Conservation (phyloP, 2,113 vertebrate species). For the Dissostichus mawsoni region DNA sequence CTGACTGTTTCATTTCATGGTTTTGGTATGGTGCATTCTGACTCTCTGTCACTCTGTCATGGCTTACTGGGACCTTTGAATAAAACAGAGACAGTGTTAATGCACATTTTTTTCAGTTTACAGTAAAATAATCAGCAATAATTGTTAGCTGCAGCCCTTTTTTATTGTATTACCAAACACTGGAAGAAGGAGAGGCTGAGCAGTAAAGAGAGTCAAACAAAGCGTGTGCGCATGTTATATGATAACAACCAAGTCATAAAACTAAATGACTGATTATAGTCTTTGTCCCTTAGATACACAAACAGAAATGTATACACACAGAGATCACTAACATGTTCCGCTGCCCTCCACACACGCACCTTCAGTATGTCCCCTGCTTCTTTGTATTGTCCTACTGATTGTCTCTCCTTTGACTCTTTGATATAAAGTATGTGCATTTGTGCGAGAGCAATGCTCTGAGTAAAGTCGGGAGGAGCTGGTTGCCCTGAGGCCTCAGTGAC, state of each 20-base stretch:
- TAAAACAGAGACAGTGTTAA: no score
- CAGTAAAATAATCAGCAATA: no score
- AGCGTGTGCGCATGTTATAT: constrained; percentile 26
- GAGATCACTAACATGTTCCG: no score
- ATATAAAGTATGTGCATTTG: background rate
- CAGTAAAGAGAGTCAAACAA: constrained; percentile 21
- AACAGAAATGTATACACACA: no score
- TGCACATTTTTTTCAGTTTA: no score
- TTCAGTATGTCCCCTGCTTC: background rate
- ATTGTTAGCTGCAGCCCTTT: no score
- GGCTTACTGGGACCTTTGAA: no score
- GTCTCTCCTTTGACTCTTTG: background rate
- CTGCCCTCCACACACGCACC: background rate
- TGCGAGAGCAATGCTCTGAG: background rate
- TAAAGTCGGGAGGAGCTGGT: constrained; percentile 12
- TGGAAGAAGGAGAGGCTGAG: constrained; percentile 7
- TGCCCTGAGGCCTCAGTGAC: constrained; percentile 5
- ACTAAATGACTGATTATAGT: constrained; percentile 26
- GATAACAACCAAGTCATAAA: constrained; percentile 27
- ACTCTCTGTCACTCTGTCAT: no score
- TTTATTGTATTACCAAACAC: background rate
- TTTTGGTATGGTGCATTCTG: no score
- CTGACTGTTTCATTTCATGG: no score
- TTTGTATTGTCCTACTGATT: background rate
- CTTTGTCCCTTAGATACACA: no score